Evolutionary conservation across 1,140 invertebrate genomes (phyloP).

Genomic region (Zaprionus gabonicus): DNA sequence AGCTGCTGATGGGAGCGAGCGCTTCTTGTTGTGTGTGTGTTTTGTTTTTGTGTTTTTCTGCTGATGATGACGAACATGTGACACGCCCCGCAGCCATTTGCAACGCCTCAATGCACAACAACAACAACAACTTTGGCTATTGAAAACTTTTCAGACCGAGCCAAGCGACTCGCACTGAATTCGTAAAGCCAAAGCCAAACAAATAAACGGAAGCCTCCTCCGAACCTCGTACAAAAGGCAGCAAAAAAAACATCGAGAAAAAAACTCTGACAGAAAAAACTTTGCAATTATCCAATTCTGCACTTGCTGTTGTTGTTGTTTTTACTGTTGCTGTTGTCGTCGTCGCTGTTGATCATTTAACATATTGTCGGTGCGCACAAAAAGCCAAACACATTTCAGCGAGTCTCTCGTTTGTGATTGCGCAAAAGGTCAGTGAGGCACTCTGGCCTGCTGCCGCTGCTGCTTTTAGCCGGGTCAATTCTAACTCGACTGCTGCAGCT

Average conservation of each 20-base stretch:
- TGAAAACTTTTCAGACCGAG: constrained; percentile 64
- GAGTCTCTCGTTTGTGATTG: constrained; percentile 46
- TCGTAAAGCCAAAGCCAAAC: constrained; percentile 73
- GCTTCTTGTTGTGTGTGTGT: neutral
- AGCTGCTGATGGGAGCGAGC: constrained; percentile 48
- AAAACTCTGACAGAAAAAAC: constrained; percentile 46
- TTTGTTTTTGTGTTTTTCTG: constrained; percentile 29
- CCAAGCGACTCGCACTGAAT: constrained; percentile 56
- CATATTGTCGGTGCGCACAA: constrained; percentile 43
- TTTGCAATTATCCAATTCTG: constrained; percentile 67
- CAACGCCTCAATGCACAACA: constrained; percentile 77
- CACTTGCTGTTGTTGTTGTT: constrained; percentile 39
- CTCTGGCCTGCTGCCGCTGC: constrained; percentile 6
- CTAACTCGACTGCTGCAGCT: constrained; percentile 15
- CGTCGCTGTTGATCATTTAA: constrained; percentile 41
- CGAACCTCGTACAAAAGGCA: constrained; percentile 49
- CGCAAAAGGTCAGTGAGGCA: constrained; percentile 60
- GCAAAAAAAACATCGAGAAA: constrained; percentile 18
- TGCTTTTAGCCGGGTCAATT: constrained; percentile 32
- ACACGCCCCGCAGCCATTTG: constrained; percentile 74
- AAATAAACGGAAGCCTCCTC: constrained; percentile 75
- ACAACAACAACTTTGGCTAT: constrained; percentile 52
- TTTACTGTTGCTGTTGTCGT: constrained; percentile 13
- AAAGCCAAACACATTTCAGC: constrained; percentile 41
- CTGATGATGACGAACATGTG: constrained; percentile 69